Conservation (phyloP, 2,113 vertebrate genomes). For the Patagioenas fasciata region DNA sequence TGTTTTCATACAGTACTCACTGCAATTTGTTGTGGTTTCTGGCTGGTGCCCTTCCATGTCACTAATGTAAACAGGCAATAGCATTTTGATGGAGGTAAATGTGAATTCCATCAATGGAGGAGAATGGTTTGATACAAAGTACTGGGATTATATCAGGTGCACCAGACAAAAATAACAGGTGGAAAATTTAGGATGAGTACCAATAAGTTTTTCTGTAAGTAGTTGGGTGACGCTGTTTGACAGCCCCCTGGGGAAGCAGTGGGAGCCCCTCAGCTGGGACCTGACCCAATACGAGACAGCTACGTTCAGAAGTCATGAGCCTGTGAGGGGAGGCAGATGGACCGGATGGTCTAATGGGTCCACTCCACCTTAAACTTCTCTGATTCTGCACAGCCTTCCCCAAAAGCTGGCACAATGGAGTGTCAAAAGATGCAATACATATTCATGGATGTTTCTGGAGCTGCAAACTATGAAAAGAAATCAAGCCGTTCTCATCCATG, state of each 20-base stretch:
- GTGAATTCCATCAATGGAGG: neutral
- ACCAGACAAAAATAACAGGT: neutral
- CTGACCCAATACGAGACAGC: fast-evolving
- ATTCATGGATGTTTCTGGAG: conserved; percentile 53
- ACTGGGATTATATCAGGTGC: neutral
- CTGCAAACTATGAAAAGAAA: conserved; percentile 64
- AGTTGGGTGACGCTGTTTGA: neutral
- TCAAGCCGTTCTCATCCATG: conserved; percentile 47
- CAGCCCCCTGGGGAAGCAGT: neutral
- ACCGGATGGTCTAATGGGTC: neutral
- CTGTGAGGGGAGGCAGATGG: neutral
- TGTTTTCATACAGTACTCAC: neutral
- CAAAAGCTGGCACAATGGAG: neutral
- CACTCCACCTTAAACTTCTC: neutral
- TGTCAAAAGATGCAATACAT: neutral
- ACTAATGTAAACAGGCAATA: neutral
- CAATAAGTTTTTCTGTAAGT: neutral
- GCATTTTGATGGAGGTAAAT: neutral
- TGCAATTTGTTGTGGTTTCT: neutral
- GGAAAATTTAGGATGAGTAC: neutral
- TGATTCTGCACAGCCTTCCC: neutral
- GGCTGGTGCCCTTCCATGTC: neutral
- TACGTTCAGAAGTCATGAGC: neutral
- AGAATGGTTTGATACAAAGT: neutral
- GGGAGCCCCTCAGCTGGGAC: neutral